Base-by-base conservation (phyloP, 2,797 vertebrate genomes). In the Falco cherrug region DNA sequence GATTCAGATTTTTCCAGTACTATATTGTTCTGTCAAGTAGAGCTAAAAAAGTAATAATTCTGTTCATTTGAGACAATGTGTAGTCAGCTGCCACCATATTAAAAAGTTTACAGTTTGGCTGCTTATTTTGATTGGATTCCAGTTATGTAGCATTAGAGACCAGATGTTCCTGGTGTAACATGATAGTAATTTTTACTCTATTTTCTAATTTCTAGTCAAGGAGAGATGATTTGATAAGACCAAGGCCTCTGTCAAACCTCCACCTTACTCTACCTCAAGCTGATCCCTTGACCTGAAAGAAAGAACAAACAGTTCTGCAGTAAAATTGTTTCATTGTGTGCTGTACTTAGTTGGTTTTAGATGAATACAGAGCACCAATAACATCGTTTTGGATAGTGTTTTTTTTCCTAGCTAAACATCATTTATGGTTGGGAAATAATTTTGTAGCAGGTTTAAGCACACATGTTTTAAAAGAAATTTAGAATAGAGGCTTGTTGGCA, bases 161-260 rank as follows among this genome's bases (percentile, higher is more conserved):
- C 84, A 96, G 90, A 95, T 96, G 95, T 96, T 94, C 71, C 65
- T 96, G 75, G 68, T 89, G 93, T 95, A 92, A 93, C 87, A 47
- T 54, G 95, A 97, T 96, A 84, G 78, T 61, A 92, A 56, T 97
- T 97, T 94, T 93, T 74, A 86, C 75, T 87, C 57, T 82, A 10
- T 95, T 98, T 97, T 92, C 90, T 95, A 95, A 97, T 94, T 77
- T 82, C 37, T 92, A 84, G 82, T 78, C 93, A 91, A 97, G 96
- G 94, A 95, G 80, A 95, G 93, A 96, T 91, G 67, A 81, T 94
- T 96, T 97, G 96, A 96, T 95, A 92, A 97, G 89, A 96, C 81
- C 87, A 95, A 86, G 80, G 71, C 83, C 89, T 96, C 89, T 92
- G 51, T 95, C 63, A 96, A 95, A 57, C 83, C 73, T 76, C 64